A percentile compares a stretch with the other conserved stretches of the same genome.
These are phyloP conservation scores for Actenoides hombroni DNA, from an alignment of 2,113 vertebrate genomes.

Conservation along the genomic window DNA sequence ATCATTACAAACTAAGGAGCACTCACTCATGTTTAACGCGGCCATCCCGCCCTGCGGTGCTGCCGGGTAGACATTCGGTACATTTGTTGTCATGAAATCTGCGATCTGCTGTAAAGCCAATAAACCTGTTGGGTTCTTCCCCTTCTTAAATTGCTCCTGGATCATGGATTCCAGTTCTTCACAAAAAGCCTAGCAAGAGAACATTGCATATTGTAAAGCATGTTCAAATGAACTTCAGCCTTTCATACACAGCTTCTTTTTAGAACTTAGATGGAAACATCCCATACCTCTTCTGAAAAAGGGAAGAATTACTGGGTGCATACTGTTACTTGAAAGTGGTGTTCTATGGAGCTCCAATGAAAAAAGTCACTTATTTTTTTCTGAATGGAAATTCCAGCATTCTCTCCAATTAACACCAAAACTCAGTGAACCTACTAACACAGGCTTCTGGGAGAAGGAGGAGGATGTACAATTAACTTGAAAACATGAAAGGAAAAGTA, in stretches of 20 bases:
- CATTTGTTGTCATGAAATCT: constrained; percentile 94
- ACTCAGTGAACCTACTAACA: neutral
- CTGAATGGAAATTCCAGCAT: neutral
- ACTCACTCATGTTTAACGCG: constrained; percentile 96
- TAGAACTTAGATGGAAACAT: neutral
- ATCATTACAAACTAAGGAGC: neutral
- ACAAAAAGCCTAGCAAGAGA: constrained; percentile 87
- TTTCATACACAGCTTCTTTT: neutral
- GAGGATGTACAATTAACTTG: neutral
- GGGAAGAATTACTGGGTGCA: neutral
- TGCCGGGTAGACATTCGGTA: constrained; percentile 92
- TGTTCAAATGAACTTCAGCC: neutral
- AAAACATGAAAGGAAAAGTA: neutral
- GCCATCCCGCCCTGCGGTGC: constrained; percentile 97
- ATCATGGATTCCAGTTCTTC: constrained; percentile 98
- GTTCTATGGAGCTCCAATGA: neutral
- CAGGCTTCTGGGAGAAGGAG: neutral
- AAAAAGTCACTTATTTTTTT: neutral
- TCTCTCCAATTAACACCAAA: neutral
- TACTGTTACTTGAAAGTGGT: neutral
- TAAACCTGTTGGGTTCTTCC: constrained; percentile 94
- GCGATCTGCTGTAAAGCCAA: constrained; percentile 97
- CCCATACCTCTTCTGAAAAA: neutral
- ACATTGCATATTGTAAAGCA: neutral
- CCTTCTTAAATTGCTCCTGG: constrained; percentile 97